Evolutionary conservation across 2,113 vertebrate species (phyloP).

Genomic region (Tychaedon coryphoeus): DNA sequence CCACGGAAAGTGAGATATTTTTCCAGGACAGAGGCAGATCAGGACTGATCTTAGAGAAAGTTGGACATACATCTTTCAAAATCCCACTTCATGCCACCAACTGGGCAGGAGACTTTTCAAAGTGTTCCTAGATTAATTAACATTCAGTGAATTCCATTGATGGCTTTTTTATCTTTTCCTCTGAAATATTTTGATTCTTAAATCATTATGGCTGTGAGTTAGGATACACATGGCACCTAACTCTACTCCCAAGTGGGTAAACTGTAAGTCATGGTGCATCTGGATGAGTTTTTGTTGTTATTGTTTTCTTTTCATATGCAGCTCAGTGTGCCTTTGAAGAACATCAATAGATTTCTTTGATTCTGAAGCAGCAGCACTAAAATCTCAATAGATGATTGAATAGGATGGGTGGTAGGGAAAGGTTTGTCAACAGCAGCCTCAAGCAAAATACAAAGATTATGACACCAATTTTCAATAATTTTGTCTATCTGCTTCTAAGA

Average conservation of each 20-base stretch:
- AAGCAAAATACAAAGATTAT: conserved; percentile 27
- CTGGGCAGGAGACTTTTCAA: background rate
- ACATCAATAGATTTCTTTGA: conserved; percentile 23
- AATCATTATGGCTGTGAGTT: background rate
- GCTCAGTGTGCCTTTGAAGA: background rate
- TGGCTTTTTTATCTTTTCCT: background rate
- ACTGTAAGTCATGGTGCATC: background rate
- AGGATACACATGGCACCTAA: background rate
- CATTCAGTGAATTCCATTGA: background rate
- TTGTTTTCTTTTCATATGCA: conserved; percentile 10
- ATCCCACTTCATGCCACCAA: background rate
- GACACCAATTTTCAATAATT: conserved; percentile 36
- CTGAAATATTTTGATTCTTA: conserved; percentile 25
- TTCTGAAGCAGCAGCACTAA: background rate
- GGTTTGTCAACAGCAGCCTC: background rate
- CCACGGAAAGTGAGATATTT: background rate
- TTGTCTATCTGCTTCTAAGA: conserved; percentile 17
- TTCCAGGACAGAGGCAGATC: background rate
- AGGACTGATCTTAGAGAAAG: background rate
- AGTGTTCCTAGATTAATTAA: background rate
- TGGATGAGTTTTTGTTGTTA: background rate
- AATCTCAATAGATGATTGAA: conserved; percentile 51
- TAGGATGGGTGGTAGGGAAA: background rate
- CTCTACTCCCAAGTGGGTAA: background rate
- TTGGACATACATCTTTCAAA: background rate